phyloP scores from a whole-genome alignment of 2,797 vertebrate species.

The Setipinna tenuifilis region DNA sequence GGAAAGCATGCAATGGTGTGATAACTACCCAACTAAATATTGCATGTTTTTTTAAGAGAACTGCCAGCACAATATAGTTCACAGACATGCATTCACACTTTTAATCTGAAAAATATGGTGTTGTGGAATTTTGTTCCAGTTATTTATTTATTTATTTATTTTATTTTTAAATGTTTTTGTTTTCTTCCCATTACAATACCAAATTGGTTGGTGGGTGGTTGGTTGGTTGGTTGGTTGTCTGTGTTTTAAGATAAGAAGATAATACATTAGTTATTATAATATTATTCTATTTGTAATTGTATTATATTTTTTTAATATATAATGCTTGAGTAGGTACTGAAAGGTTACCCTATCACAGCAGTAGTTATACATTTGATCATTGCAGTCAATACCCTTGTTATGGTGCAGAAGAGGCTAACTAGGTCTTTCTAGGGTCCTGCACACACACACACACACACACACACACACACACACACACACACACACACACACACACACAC shows the following conservation, averaged over 20 bases:
- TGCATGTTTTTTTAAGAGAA: not conserved
- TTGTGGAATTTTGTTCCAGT: too few relatives aligned
- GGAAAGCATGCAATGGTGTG: not conserved
- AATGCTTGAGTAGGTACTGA: too few relatives aligned
- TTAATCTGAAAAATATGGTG: too few relatives aligned
- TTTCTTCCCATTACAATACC: too few relatives aligned
- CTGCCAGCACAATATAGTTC: not conserved
- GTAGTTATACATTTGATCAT: slow-evolving; percentile 9
- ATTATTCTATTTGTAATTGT: not conserved
- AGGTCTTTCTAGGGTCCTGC: slow-evolving; percentile 30
- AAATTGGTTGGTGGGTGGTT: too few relatives aligned
- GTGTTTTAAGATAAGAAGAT: too few relatives aligned
- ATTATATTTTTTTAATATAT: not conserved
- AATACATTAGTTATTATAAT: too few relatives aligned
- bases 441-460: not conserved
- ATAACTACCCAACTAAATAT: not conserved
- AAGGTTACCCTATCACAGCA: not conserved
- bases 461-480: too few relatives aligned
- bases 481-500: too few relatives aligned
- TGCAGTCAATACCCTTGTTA: slow-evolving; percentile 15
- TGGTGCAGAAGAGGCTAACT: not conserved
- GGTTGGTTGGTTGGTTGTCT: too few relatives aligned
- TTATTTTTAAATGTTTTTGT: too few relatives aligned
- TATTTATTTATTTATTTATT: too few relatives aligned
- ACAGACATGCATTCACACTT: not conserved